Percentiles rank a stretch among this genome's conserved stretches.
Conservation (phyloP, 2,113 vertebrate genomes). For the Artemisiospiza belli region DNA sequence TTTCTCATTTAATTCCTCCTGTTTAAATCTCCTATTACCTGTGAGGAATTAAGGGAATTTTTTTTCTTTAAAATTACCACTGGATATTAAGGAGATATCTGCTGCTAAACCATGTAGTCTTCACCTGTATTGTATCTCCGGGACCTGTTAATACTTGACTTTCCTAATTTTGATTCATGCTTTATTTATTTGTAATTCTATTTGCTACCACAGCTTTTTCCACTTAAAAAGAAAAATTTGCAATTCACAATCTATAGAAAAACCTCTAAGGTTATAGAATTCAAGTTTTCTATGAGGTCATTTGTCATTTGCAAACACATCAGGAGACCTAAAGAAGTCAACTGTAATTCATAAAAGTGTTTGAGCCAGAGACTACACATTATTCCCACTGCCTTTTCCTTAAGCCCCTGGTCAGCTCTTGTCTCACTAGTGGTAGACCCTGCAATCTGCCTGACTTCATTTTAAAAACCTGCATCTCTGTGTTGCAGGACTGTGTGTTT, state of each 20-base stretch:
- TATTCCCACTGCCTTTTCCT: not conserved
- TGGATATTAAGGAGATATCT: not conserved
- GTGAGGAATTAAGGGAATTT: not conserved
- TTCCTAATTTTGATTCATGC: not conserved
- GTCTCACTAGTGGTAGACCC: not conserved
- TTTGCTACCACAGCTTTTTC: not conserved
- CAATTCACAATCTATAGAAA: not conserved
- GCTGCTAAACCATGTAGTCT: not conserved
- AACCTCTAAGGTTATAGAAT: not conserved
- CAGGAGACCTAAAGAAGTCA: not conserved
- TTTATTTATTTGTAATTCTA: not conserved
- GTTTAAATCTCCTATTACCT: not conserved
- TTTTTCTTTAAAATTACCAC: not conserved
- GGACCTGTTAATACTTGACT: not conserved
- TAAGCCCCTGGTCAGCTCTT: not conserved
- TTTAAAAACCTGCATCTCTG: not conserved
- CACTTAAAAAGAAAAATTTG: not conserved
- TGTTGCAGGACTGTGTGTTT: not conserved
- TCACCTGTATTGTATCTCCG: not conserved
- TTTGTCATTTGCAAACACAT: not conserved
- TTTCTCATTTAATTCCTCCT: not conserved
- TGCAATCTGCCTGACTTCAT: not conserved
- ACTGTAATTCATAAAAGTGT: not conserved
- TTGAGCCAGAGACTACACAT: not conserved
- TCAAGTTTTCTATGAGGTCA: not conserved